Percentiles rank a stretch among this genome's conserved stretches.
phyloP scores from a whole-genome alignment of 2,888 invertebrate genomes.

The Lathronympha strigana region DNA sequence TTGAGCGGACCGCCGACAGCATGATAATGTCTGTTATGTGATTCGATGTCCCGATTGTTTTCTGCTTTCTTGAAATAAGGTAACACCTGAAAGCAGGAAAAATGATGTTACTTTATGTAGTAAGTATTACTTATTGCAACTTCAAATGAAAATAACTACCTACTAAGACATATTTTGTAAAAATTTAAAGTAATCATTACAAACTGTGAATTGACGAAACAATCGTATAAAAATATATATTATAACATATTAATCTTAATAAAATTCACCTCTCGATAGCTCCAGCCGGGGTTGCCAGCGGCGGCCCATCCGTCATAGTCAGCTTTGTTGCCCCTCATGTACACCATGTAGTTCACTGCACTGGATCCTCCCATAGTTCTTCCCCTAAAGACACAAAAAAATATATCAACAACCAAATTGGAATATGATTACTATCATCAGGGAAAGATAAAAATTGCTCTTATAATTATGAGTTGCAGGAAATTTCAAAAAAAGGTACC shows the following conservation, averaged over 20 bases:
- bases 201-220: too few species aligned
- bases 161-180: too few species aligned
- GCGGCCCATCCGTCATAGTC: constrained; percentile 88
- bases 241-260: neutral
- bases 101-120: neutral
- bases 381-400: constrained; percentile 67
- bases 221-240: too few species aligned
- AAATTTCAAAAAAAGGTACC: neutral
- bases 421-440: too few species aligned
- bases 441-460: constrained; percentile 19
- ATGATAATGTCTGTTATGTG: constrained; percentile 83
- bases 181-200: too few species aligned
- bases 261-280: constrained; percentile 81
- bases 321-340: constrained; percentile 83
- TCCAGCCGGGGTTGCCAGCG: constrained; percentile 86
- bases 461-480: neutral
- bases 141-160: too few species aligned
- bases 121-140: too few species aligned
- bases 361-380: constrained; percentile 88
- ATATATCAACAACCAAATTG: neutral
- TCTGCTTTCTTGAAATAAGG: constrained; percentile 89
- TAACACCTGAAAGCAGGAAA: constrained; percentile 73
- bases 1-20: constrained; percentile 85
- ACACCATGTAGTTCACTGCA: constrained; percentile 87
- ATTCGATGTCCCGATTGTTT: constrained; percentile 83